phyloP scores from a whole-genome alignment of 2,113 vertebrate species.

The Alligator sinensis region DNA sequence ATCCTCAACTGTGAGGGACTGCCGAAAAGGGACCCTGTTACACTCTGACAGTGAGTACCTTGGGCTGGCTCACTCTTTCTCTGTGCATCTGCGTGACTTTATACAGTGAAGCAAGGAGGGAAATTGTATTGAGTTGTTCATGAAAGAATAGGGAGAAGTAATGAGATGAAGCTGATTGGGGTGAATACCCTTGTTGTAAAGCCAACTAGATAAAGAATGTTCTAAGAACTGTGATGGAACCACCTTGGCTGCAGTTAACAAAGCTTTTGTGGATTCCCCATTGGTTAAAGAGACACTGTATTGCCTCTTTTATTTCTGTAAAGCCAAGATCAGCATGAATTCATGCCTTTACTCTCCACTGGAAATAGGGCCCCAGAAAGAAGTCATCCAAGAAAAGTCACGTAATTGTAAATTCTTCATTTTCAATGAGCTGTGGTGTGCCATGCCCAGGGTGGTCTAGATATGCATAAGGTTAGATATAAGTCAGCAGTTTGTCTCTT shows the following conservation, averaged over 20 bases:
- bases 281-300: background rate
- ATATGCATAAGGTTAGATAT: background rate
- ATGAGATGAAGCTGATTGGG: background rate
- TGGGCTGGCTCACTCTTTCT: background rate
- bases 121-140: background rate
- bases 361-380: background rate
- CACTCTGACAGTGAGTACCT: fast-evolving
- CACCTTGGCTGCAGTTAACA: too few relatives aligned
- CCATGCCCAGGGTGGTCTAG: too few relatives aligned
- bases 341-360: background rate
- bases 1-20: too few relatives aligned
- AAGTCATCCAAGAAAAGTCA: fast-evolving
- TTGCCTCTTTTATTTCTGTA: background rate
- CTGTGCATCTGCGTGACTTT: background rate
- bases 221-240: background rate
- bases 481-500: background rate
- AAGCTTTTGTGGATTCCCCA: fast-evolving
- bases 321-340: background rate
- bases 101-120: background rate
- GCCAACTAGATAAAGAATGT: background rate
- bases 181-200: background rate
- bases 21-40: too few relatives aligned
- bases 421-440: too few relatives aligned
- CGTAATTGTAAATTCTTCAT: fast-evolving
- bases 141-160: background rate